Conservation (phyloP, 2,797 vertebrate genomes). For the Carapus acus region DNA sequence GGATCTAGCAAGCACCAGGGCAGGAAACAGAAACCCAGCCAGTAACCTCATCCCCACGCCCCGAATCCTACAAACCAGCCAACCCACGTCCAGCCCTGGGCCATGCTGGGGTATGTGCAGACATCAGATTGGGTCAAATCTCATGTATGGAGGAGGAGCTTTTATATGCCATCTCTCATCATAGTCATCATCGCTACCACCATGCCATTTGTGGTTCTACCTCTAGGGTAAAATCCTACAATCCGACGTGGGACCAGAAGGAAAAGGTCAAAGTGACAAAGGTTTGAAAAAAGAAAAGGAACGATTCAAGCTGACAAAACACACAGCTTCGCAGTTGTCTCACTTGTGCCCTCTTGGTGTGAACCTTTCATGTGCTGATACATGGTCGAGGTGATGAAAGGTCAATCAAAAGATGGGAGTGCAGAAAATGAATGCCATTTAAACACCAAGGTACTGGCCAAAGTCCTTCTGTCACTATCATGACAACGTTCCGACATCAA, state of each 20-base stretch:
- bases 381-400: not conserved
- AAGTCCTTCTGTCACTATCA: too few species aligned
- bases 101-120: conserved; percentile 59
- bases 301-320: conserved; percentile 12
- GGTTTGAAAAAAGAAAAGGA: conserved; percentile 30
- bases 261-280: conserved; percentile 53
- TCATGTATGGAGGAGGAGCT: conserved; percentile 51
- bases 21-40: conserved; percentile 32
- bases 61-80: conserved; percentile 47
- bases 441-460: not conserved
- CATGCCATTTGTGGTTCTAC: conserved; percentile 69
- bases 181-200: conserved; percentile 35
- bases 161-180: conserved; percentile 54
- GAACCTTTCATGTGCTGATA: not conserved
- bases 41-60: conserved; percentile 32
- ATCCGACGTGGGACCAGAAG: conserved; percentile 57
- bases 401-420: not conserved
- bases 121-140: conserved; percentile 53
- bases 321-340: conserved; percentile 17
- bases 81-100: conserved; percentile 36
- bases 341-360: conserved; percentile 12
- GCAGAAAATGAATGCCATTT: not conserved
- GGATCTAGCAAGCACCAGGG: conserved; percentile 27
- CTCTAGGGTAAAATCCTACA: conserved; percentile 79
- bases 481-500: too few species aligned